Evolutionary conservation across 2,113 vertebrate species (phyloP), one percentile per base, ranked within the genome.

Genomic region (Megaptera novaeangliae): DNA sequence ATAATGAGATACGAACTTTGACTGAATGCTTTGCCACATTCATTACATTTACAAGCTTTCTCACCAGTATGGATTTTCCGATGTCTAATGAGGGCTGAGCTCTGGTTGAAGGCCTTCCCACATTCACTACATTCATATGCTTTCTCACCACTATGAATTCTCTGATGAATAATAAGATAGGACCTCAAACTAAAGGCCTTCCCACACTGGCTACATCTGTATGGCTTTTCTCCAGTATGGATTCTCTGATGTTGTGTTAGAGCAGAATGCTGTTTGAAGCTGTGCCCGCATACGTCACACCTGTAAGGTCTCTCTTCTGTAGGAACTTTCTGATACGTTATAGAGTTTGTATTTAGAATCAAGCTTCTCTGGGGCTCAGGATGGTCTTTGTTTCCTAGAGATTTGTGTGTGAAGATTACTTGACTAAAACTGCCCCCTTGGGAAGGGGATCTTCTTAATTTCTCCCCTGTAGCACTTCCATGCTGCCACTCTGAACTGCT

Each of bases 141-240:
- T 84, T 98, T 98, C 84, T 98, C 98, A 31, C 98, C 98, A 2
- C 98, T 98, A 84, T 98, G 98, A 81, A 98, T 98, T 85, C 98
- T 97, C 84, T 98, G 97, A 87, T 98, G 98, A 88, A 98, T 98
- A 91, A 98, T 98, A 44, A 98, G 98, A 52, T 98, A 98, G 0
- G 98, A 98, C 55, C 99, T 99, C 14, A 99, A 99, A 97, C 99
- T 99, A 97, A 99, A 98, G 95, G 98, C 98, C 44, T 98, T 98
- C 10, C 95, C 98, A 78, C 98, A 98, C 93, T 98, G 98, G 88
- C 98, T 97, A 77, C 99, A 99, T 95, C 98, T 96, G 96, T 98
- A 99, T 1, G 99, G 99, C 81, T 98, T 98, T 98, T 99, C 99
- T 18, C 99, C 98, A 10, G 98, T 98, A 69, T 98, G 98, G 52